Evolutionary conservation across 1,140 invertebrate genomes (phyloP), one percentile per base, ranked within the genome.

Genomic region (Campoletis sonorensis): DNA sequence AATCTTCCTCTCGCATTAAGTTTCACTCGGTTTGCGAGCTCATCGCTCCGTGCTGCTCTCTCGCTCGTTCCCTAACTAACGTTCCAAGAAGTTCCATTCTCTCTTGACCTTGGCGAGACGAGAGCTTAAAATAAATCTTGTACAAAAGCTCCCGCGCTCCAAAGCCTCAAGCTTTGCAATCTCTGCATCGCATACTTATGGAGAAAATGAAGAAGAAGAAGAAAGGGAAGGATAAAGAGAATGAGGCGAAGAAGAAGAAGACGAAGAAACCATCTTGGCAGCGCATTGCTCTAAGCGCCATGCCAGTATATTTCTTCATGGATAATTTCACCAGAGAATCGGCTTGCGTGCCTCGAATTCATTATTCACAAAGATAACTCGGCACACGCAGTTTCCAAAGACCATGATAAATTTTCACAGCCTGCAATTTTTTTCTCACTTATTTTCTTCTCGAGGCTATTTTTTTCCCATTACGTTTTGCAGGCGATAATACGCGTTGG

Each of bases 121-220:
- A n/a, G 61, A 67, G 61, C 61, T 67, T 67, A 67, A 67, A 67
- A 67, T 67, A 67, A 67, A 67, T 18, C 54, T 4, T 21, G 18
- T 67, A 26, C 10, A n/a, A 27, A 67, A 67, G 21, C 23, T 67
- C 61, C 61, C 61, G 21, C 23, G n/a, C 61, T 26, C 61, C 54
- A n/a, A 58, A 58, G 54, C 21, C 54, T n/a, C 54, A 5, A 58
- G 54, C 54, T 23, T n/a, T 58, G 54, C 21, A n/a, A 58, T 21
- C 54, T 58, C 10, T 5, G 18, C 18, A n/a, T 10, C 54, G 54
- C 21, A 23, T n/a, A 58, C 54, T 58, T 23, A 23, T 58, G 18
- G 54, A 45, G 40, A 45, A 2, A 58, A 58, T 58, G 10, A 33
- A 71, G 33, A 37, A 37, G 33, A 37, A 40, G 11, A n/a, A 18